Evolutionary conservation across 2,888 invertebrate genomes (phyloP).

Genomic region (Timandra comae): DNA sequence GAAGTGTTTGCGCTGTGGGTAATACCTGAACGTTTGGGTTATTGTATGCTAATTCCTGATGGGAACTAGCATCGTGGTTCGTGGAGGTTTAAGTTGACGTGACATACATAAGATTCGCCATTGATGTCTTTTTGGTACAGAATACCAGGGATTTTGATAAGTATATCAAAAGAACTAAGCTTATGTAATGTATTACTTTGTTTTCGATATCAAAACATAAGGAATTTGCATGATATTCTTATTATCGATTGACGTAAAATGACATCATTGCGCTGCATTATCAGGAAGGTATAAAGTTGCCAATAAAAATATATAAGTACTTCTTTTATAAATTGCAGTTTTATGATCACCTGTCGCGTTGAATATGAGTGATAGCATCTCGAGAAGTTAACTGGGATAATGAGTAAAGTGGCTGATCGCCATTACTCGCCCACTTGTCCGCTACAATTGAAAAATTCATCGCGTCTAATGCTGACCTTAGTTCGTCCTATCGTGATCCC

Average conservation of each 20-base stretch:
- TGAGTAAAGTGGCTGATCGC: constrained; percentile 43
- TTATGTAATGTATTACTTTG: too few relatives aligned
- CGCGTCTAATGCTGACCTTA: constrained; percentile 57
- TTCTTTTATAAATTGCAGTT: too few relatives aligned
- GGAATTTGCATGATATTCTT: too few relatives aligned
- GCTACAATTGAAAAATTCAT: constrained; percentile 60
- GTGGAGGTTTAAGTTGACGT: too few relatives aligned
- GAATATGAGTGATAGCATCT: constrained; percentile 44
- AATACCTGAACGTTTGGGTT: constrained; percentile 10
- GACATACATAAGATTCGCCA: constrained; percentile 19
- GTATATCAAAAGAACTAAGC: too few relatives aligned
- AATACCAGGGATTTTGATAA: too few relatives aligned
- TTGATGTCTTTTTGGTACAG: neutral
- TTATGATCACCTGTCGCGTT: constrained; percentile 29
- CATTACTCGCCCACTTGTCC: constrained; percentile 53
- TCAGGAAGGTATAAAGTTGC: too few relatives aligned
- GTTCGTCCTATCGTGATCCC: constrained; percentile 29
- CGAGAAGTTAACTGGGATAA: constrained; percentile 41
- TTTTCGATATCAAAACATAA: too few relatives aligned
- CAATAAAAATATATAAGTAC: too few relatives aligned
- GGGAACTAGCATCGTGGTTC: constrained; percentile 19
- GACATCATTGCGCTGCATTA: too few relatives aligned
- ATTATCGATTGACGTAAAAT: too few relatives aligned
- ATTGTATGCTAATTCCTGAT: constrained; percentile 45
- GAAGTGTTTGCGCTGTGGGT: constrained; percentile 13